Evolutionary conservation across 2,888 invertebrate species (phyloP), one percentile per base, ranked within the genome.

Genomic region (Celastrina argiolus): DNA sequence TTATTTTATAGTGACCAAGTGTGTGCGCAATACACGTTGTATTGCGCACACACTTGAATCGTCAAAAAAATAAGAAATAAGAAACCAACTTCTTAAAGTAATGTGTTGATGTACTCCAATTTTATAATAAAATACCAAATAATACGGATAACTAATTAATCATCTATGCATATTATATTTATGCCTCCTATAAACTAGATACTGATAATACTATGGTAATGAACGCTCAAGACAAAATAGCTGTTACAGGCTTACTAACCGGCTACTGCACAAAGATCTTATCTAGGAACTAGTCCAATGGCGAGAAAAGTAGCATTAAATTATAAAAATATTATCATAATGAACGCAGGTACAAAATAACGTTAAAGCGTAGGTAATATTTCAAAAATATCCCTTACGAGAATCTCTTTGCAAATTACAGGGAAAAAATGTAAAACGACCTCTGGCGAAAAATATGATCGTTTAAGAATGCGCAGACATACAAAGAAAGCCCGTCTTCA

Each of bases 391-490:
- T 61, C 39, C 34, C 39, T 61, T 34, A 39, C 61, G 61, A 61
- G 61, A 61, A 34, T 61, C 51, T 51, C 51, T 12, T 36, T 61
- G 61, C 61, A 39, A 61, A 22, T 61, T 61, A 39, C 36, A 61
- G 36, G 61, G 36, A 61, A 61, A 61, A 61, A 61, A 61, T 51
- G 31, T 68, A 68, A 67, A 69, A 71, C 72, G 70, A 71, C 71
- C 69, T 70, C 72, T 67, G 61, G 66, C 67, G 66, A 71, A 69
- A 68, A 70, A 73, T 68, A 73, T 71, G 81, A 84, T 82, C 71
- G 70, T 70, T 71, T 71, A 82, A 84, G 86, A 87, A 80, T 88
- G 87, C 89, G 87, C 87, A 87, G 89, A 88, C 84, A 84, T 86
- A 78, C 79, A 75, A 79, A 82, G 79, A 78, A 81, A 87, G 73